Evolutionary conservation across 2,797 vertebrate species (phyloP).

Genomic region (Podarcis lilfordi): DNA sequence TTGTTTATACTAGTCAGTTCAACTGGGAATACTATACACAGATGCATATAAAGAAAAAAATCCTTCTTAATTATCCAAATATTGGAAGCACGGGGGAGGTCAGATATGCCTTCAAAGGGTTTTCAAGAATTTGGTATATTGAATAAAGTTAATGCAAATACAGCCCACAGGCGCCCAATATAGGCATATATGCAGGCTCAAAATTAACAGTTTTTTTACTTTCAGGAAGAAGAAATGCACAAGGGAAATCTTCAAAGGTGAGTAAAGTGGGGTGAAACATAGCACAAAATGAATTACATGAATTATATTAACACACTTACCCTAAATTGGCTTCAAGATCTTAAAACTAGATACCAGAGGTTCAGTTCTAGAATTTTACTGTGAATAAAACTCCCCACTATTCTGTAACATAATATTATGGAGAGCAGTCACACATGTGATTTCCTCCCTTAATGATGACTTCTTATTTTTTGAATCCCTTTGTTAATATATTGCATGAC

Average conservation of each 20-base stretch:
- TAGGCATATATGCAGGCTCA: conserved; percentile 1
- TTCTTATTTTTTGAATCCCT: too few relatives aligned
- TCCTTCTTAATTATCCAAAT: conserved; percentile 1
- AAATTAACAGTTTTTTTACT: conserved; percentile 59
- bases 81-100: neutral
- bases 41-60: neutral
- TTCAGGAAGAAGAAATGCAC: conserved; percentile 88
- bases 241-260: conserved; percentile 95
- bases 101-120: conserved; percentile 26
- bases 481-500: too few relatives aligned
- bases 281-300: neutral
- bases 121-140: neutral
- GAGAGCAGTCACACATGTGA: too few relatives aligned
- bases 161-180: neutral
- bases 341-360: neutral
- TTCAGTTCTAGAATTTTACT: too few relatives aligned
- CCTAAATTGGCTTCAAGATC: neutral
- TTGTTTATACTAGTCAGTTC: neutral
- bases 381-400: too few relatives aligned
- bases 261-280: conserved; percentile 39
- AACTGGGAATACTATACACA: neutral
- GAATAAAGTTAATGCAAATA: neutral
- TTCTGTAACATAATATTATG: too few relatives aligned
- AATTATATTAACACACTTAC: neutral
- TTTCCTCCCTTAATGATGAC: too few relatives aligned